Conservation (phyloP, 1,140 invertebrate species). For the Pogonomyrmex barbatus region DNA sequence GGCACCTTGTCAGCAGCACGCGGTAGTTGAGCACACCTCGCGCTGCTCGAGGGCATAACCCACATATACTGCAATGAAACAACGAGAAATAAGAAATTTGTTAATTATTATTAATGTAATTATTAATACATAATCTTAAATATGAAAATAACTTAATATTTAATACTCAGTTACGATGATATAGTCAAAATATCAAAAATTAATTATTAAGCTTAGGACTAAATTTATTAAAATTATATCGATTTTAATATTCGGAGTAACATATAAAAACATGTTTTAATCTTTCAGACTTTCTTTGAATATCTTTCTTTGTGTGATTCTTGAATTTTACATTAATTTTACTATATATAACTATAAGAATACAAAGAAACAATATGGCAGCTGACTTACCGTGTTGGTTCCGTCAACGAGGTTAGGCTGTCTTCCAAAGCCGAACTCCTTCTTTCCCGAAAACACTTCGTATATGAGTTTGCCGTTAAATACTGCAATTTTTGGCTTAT, state of each 20-base stretch:
- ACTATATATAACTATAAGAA: background rate
- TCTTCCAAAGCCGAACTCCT: constrained; percentile 98
- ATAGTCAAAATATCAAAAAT: background rate
- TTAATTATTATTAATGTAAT: background rate
- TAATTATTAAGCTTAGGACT: background rate
- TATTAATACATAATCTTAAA: background rate
- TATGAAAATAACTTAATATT: background rate
- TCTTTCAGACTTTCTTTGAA: background rate
- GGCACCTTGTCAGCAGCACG: constrained; percentile 98
- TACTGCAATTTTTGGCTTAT: constrained; percentile 98
- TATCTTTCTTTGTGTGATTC: background rate
- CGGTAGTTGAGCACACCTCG: constrained; percentile 97
- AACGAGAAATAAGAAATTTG: constrained; percentile 59
- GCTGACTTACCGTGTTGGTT: constrained; percentile 94
- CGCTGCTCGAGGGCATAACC: constrained; percentile 99
- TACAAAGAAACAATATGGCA: constrained; percentile 43
- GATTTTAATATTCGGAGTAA: background rate
- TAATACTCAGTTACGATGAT: too few relatives aligned
- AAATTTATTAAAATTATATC: background rate
- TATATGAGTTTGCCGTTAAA: constrained; percentile 99
- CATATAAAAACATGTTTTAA: background rate
- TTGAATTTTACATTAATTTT: background rate
- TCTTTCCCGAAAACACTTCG: constrained; percentile 98
- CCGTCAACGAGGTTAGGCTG: constrained; percentile 97
- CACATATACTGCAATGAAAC: constrained; percentile 94